phyloP scores from a whole-genome alignment of 2,888 invertebrate genomes.

The Cataglyphis rosenhaueri region DNA sequence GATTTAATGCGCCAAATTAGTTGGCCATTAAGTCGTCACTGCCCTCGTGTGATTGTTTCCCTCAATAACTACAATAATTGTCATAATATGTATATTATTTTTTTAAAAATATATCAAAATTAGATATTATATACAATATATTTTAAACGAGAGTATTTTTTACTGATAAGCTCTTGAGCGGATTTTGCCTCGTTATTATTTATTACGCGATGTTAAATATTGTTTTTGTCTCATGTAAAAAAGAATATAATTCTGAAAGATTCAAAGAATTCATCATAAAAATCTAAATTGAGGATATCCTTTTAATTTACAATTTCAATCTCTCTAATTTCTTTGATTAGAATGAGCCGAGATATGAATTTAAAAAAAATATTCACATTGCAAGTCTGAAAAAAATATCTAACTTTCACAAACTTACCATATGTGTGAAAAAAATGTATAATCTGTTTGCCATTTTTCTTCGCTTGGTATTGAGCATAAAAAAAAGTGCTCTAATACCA shows the following conservation, averaged over 20 bases:
- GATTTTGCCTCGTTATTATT: not conserved
- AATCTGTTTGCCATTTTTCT: not conserved
- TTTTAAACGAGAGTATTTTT: not conserved
- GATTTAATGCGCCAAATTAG: conserved; percentile 29
- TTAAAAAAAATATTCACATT: not conserved
- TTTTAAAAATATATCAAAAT: not conserved
- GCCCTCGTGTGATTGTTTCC: not conserved
- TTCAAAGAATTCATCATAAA: not conserved
- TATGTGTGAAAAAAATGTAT: not conserved
- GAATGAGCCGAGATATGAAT: not conserved
- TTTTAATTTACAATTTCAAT: not conserved
- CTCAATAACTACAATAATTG: not conserved
- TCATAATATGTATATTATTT: not conserved
- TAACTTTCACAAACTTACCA: not conserved
- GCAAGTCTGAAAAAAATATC: not conserved
- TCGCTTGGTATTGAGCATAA: not conserved
- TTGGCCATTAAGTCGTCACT: not conserved
- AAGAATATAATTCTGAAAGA: too few relatives aligned
- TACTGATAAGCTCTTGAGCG: not conserved
- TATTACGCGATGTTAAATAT: not conserved
- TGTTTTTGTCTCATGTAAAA: not conserved
- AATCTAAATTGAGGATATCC: not conserved
- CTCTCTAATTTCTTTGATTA: not conserved
- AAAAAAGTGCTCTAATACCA: conserved; percentile 49
- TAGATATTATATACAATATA: not conserved